Percentiles rank a stretch among this genome's conserved stretches.
Conservation (phyloP, 2,888 invertebrate genomes). For the Nasonia oneida region DNA sequence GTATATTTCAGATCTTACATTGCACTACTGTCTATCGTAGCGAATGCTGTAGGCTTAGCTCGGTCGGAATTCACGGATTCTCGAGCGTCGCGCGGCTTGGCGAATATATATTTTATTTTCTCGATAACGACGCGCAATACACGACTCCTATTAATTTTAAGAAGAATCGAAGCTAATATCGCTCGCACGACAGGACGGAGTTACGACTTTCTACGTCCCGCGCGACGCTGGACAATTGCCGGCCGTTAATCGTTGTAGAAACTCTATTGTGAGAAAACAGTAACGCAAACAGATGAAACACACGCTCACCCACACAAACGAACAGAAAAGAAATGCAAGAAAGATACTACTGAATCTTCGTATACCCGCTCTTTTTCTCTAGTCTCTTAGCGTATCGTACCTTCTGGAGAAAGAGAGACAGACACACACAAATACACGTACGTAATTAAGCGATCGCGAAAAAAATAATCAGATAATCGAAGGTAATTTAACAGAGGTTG, state of each 20-base stretch:
- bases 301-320: neutral
- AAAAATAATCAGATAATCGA: constrained; percentile 16
- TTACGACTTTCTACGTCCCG: neutral
- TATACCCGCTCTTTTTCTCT: constrained; percentile 67
- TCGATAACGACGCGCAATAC: neutral
- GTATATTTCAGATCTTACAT: constrained; percentile 69
- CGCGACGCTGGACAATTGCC: constrained; percentile 66
- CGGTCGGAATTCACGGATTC: constrained; percentile 64
- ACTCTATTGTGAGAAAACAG: constrained; percentile 63
- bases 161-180: neutral
- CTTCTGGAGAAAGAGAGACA: constrained; percentile 63
- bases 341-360: constrained; percentile 62
- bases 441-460: constrained; percentile 27
- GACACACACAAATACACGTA: constrained; percentile 12
- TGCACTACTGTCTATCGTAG: constrained; percentile 70
- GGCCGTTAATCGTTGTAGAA: constrained; percentile 68
- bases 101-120: neutral
- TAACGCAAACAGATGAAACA: constrained; percentile 14
- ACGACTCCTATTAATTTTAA: neutral
- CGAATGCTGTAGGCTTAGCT: constrained; percentile 67
- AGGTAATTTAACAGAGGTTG: constrained; percentile 3
- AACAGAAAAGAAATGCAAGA: neutral
- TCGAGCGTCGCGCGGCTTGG: constrained; percentile 58
- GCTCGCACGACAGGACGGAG: neutral
- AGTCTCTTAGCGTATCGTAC: constrained; percentile 67